These are phyloP conservation scores for Gryllus longicercus DNA, from an alignment of 2,888 invertebrate species.

Conservation along the genomic window DNA sequence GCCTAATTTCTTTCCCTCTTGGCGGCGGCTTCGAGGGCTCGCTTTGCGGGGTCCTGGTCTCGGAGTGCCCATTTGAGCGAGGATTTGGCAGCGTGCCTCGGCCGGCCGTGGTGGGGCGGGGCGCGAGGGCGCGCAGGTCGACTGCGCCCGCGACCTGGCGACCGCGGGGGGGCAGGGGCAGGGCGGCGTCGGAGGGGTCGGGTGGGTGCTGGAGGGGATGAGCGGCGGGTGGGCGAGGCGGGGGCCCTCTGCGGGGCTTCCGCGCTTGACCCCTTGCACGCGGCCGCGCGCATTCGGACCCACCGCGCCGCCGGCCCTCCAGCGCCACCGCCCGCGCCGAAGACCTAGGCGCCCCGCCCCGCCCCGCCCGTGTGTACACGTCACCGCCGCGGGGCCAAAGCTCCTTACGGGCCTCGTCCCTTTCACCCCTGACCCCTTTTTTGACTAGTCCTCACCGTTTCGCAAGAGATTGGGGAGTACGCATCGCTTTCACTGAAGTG, in stretches of 20 bases:
- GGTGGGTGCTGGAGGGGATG: background rate
- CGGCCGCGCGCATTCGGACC: background rate
- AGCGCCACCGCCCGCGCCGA: background rate
- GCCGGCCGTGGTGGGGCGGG: background rate
- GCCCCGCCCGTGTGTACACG: no score
- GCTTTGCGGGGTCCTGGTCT: background rate
- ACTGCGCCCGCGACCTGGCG: background rate
- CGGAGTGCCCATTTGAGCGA: background rate
- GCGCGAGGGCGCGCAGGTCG: background rate
- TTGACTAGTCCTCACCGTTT: no score
- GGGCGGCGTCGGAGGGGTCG: background rate
- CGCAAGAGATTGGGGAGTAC: no score
- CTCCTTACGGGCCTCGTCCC: no score
- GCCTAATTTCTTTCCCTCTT: no score
- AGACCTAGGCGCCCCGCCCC: no score
- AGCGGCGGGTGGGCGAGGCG: background rate
- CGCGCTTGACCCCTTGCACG: conserved; percentile 4
- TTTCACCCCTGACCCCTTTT: no score
- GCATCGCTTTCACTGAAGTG: no score
- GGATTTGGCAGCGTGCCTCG: background rate
- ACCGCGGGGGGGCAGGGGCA: background rate
- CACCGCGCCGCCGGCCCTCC: background rate
- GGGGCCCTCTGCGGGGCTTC: background rate
- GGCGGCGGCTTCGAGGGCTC: background rate
- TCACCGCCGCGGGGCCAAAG: no score